phyloP scores from a whole-genome alignment of 2,797 vertebrate species.

The Ceryle rudis region DNA sequence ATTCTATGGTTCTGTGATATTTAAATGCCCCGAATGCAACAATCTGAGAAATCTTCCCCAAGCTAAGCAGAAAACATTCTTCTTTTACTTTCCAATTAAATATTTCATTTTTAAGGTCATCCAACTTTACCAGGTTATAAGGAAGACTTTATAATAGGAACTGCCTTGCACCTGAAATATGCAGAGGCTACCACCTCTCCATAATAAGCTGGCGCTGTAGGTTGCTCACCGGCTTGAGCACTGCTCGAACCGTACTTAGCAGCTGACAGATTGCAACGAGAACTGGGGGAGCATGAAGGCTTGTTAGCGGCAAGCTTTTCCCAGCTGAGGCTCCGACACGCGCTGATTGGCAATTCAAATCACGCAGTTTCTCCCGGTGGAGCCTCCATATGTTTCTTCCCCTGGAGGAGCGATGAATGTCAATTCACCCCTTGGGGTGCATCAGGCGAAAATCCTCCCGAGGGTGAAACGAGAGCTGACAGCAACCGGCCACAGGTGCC shows the following conservation, averaged over 20 bases:
- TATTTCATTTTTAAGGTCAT: not conserved
- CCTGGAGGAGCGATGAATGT: slow-evolving; percentile 67
- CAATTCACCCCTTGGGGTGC: slow-evolving; percentile 71
- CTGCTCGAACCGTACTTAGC: slow-evolving; percentile 43
- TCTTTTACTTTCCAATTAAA: not conserved
- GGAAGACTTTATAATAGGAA: not conserved
- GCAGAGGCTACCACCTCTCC: slow-evolving; percentile 1
- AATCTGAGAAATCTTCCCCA: not conserved
- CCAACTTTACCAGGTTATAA: not conserved
- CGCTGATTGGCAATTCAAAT: not conserved
- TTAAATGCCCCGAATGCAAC: not conserved
- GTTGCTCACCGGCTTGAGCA: not conserved
- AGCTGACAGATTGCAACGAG: slow-evolving; percentile 66
- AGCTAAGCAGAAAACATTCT: not conserved
- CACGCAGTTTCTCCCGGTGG: not conserved
- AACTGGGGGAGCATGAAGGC: slow-evolving; percentile 66
- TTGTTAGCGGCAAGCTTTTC: slow-evolving; percentile 62
- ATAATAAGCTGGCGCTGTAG: not conserved
- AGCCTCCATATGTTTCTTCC: slow-evolving; percentile 40
- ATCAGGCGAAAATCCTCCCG: slow-evolving; percentile 44
- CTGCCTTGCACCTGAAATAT: not conserved
- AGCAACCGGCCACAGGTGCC: slow-evolving; percentile 66
- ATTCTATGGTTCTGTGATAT: not conserved
- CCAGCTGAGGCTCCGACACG: slow-evolving; percentile 15
- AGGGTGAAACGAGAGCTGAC: slow-evolving; percentile 66